Evolutionary conservation across 1,140 invertebrate species (phyloP).

Genomic region (Pogonomyrmex barbatus): DNA sequence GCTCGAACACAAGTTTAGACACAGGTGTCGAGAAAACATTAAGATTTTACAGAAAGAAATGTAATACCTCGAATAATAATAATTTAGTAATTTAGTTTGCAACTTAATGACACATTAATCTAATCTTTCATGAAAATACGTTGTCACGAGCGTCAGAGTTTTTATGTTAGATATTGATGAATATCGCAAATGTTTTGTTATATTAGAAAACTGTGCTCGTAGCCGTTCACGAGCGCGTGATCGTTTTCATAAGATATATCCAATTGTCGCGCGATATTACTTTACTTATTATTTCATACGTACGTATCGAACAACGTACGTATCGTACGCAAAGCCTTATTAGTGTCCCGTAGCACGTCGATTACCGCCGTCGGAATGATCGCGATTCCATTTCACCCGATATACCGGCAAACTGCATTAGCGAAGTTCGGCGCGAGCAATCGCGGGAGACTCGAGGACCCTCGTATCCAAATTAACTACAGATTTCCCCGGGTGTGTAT

Average conservation of each 20-base stretch:
- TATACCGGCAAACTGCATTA: conserved; percentile 43
- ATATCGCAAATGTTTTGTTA: conserved; percentile 9
- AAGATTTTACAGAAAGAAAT: neutral
- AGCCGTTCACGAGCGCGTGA: neutral
- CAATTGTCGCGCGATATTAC: neutral
- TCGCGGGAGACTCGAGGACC: conserved; percentile 8
- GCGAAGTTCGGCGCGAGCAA: neutral
- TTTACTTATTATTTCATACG: neutral
- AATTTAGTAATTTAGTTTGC: neutral
- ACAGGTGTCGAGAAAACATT: neutral
- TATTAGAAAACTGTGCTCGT: neutral
- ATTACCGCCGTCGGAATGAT: neutral
- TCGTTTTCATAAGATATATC: neutral
- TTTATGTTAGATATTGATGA: conserved; percentile 12
- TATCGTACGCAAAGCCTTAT: neutral
- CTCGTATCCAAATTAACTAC: conserved; percentile 44
- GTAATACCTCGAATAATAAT: neutral
- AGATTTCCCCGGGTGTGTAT: conserved; percentile 28
- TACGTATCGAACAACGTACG: neutral
- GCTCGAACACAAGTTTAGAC: neutral
- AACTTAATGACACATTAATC: neutral
- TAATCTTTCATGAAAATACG: neutral
- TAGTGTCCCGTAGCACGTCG: neutral
- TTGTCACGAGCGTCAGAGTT: neutral
- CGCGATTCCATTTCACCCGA: neutral